Percentiles rank a stretch among this genome's conserved stretches.
Conservation (phyloP, 2,888 invertebrate genomes). For the Drosophila subsilvestris region DNA sequence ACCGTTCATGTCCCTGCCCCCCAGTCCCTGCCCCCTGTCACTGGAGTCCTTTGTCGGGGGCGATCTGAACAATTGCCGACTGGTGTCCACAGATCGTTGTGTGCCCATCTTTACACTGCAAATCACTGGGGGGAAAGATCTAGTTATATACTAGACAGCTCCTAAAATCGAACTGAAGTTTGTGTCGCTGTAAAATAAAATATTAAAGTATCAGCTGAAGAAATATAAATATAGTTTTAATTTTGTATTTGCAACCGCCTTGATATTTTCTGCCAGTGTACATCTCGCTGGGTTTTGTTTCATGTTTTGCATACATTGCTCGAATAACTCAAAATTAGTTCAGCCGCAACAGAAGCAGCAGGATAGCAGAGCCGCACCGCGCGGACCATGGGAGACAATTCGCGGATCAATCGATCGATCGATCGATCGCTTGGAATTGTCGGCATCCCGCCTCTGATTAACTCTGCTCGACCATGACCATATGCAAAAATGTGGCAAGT, state of each 20-base stretch:
- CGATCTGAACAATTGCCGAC: constrained; percentile 46
- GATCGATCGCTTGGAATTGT: constrained; percentile 63
- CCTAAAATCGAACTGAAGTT: too few relatives aligned
- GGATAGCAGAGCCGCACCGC: background rate
- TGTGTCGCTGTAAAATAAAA: too few relatives aligned
- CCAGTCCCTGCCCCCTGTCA: background rate
- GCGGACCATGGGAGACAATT: constrained; percentile 28
- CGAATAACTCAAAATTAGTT: constrained; percentile 75
- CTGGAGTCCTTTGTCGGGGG: constrained; percentile 56
- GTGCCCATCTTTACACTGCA: background rate
- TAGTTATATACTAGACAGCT: too few relatives aligned
- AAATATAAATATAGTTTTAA: too few relatives aligned
- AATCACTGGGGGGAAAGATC: too few relatives aligned
- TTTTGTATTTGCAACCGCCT: too few relatives aligned
- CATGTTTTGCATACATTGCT: constrained; percentile 51
- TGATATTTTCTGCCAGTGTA: background rate
- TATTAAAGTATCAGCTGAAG: too few relatives aligned
- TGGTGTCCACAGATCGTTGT: constrained; percentile 1
- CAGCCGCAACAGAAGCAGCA: constrained; percentile 42
- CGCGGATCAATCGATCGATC: constrained; percentile 54
- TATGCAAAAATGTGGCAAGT: constrained; percentile 62
- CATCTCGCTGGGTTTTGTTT: background rate
- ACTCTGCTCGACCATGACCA: constrained; percentile 35
- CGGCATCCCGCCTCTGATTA: constrained; percentile 65
- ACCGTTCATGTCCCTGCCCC: background rate